These are phyloP conservation scores for Stigmatopora nigra DNA, from an alignment of 2,113 vertebrate species.

Conservation along the genomic window DNA sequence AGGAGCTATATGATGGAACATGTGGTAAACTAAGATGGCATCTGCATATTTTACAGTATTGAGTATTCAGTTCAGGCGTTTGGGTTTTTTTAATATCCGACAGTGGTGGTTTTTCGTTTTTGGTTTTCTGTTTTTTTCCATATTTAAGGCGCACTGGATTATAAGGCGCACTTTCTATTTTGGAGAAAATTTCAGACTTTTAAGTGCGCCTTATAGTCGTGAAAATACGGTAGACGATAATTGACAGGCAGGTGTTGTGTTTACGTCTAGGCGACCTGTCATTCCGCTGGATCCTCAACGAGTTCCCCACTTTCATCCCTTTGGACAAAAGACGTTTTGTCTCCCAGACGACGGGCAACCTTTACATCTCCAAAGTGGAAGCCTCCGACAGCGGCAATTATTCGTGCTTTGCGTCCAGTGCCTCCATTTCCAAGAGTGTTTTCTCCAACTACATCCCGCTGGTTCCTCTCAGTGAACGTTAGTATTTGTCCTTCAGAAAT, in stretches of 20 bases:
- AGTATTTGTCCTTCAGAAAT: slow-evolving; percentile 54
- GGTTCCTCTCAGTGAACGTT: slow-evolving; percentile 82
- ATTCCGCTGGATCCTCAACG: slow-evolving; percentile 95
- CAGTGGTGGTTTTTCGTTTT: no score
- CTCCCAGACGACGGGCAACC: slow-evolving; percentile 90
- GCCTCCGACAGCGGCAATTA: slow-evolving; percentile 89
- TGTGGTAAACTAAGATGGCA: no score
- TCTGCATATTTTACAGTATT: no score
- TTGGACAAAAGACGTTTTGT: slow-evolving; percentile 88
- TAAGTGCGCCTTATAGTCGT: no score
- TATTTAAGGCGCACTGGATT: no score
- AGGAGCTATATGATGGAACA: no score
- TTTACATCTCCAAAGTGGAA: slow-evolving; percentile 94
- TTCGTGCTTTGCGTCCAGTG: slow-evolving; percentile 90
- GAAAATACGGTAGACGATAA: slow-evolving; percentile 38
- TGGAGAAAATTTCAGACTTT: no score
- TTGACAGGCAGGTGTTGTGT: slow-evolving; percentile 37
- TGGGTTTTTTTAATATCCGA: no score
- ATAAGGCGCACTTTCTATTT: no score
- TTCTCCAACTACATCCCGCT: slow-evolving; percentile 97
- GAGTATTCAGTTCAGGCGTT: no score
- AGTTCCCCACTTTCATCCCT: slow-evolving; percentile 91
- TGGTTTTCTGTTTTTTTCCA: no score
- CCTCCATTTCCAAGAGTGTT: slow-evolving; percentile 92
- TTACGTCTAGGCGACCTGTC: slow-evolving; percentile 79